Evolutionary conservation across 2,888 invertebrate genomes (phyloP), one percentile per base, ranked within the genome.

Genomic region (Troilus luridus): DNA sequence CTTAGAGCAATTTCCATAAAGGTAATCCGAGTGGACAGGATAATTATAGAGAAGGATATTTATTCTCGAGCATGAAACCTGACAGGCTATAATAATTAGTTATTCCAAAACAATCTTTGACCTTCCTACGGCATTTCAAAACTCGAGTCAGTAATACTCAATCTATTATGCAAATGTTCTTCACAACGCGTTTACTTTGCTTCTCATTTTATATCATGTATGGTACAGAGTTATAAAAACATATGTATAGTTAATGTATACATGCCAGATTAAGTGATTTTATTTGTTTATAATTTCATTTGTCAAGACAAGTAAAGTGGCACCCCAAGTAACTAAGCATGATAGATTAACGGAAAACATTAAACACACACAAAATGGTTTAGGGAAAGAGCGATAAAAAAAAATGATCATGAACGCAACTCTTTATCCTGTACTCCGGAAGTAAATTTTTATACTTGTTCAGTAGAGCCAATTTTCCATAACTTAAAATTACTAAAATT

Each of bases 41-140:
- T 77, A 77, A 77, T 77, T 77, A 77, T 41, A 77, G 72, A 27
- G 72, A 8, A 41, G 17, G 17, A 9, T 19, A 41, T 77, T 77
- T 41, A 77, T 77, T 77, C 72, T 77, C 2, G 17, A 41, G 19
- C 72, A 77, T 77, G 72, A 5, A 41, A 77, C 27, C 72, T 77
- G 72, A 77, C 72, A 77, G 72, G 72, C 72, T 77, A 77, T 77
- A 77, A 77, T 77, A 77, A 77, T 77, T 77, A 77, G 72, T 77
- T 77, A 8, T 77, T 77, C 72, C 41, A 24, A 77, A 77, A 77
- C 72, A 77, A 77, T 77, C 72, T 77, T 41, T 77, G 41, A 77
- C 27, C 72, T 77, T 77, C 72, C 17, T 77, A 17, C 17, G 14
- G 41, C 72, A 17, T 77, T 77, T 41, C 72, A 41, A 77, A 77